Conservation (phyloP, 2,888 invertebrate genomes). For the Perizoma affinitatum region DNA sequence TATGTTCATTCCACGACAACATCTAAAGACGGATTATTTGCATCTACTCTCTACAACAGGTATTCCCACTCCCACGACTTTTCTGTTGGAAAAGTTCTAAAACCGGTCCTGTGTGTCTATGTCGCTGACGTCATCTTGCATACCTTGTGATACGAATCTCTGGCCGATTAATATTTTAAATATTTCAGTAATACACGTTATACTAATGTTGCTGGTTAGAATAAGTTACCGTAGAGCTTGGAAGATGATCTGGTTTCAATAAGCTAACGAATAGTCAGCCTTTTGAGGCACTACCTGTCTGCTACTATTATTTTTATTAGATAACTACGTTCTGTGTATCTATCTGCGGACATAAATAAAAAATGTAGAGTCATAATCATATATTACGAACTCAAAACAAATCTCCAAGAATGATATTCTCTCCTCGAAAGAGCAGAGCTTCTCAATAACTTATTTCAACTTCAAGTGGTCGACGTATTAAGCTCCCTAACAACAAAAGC, state of each 20-base stretch:
- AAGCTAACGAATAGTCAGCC: no score
- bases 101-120: slow-evolving; percentile 59
- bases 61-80: slow-evolving; percentile 58
- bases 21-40: slow-evolving; percentile 49
- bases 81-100: slow-evolving; percentile 57
- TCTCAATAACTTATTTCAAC: slow-evolving; percentile 1
- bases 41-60: slow-evolving; percentile 54
- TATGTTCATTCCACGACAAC: slow-evolving; percentile 42
- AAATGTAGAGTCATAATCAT: slow-evolving; percentile 6
- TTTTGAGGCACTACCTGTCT: no score
- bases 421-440: not conserved
- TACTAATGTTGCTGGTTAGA: not conserved
- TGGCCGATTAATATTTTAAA: slow-evolving; percentile 38
- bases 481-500: slow-evolving; percentile 25
- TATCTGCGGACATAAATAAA: not conserved
- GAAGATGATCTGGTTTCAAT: no score
- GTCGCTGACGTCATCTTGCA: slow-evolving; percentile 54
- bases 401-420: not conserved
- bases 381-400: slow-evolving; percentile 1
- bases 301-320: no score
- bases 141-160: slow-evolving; percentile 46
- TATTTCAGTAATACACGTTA: slow-evolving; percentile 2
- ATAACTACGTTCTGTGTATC: no score
- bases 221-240: no score
- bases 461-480: slow-evolving; percentile 13